Evolutionary conservation across 2,113 vertebrate genomes (phyloP), one percentile per base, ranked within the genome.

Genomic region (Pogonocichla stellata): DNA sequence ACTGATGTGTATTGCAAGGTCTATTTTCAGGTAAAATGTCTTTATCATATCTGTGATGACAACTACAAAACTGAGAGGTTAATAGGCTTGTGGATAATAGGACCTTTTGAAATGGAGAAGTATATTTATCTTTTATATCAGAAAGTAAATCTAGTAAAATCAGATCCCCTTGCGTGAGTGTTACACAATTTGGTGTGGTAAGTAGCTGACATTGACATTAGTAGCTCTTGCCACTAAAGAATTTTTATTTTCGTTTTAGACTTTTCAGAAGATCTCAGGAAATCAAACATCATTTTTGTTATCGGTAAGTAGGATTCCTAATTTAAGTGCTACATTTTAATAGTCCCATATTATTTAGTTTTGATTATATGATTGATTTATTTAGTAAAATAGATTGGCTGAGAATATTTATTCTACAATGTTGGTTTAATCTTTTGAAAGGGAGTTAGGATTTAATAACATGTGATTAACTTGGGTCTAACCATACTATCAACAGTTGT

Each of bases 221-320:
- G 15, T 72, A 58, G 71, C 84, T 93, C 71, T 86, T 91, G 53
- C 16, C 60, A 72, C 56, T 90, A 77, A 69, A 96, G 70, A 95
- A 38, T 64, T 71, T 89, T 78, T 95, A 22, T 97, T 98, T 95
- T 94, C 71, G 57, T 97, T 90, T 94, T 94, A 98, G 98, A 97
- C 84, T 97, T 98, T 94, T 91, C 96, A 91, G 98, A 98, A 96
- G 98, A 99, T 71, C 95, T 98, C 95, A 99, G 96, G 98, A 99
- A 99, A 96, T 96, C 97, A 92, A 99, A 98, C 98, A 98, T 99
- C 87, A 98, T 99, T 97, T 99, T 99, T 96, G 94, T 99, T 93
- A 94, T 99, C 0, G 99, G 99, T 99, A 97, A 95, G 99, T 98
- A 96, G 51, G 17, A 89, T 23, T 81, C 25, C 66, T 93, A 17